These are phyloP conservation scores for Tachysurus vachellii DNA, from an alignment of 2,113 vertebrate species.

Conservation along the genomic window DNA sequence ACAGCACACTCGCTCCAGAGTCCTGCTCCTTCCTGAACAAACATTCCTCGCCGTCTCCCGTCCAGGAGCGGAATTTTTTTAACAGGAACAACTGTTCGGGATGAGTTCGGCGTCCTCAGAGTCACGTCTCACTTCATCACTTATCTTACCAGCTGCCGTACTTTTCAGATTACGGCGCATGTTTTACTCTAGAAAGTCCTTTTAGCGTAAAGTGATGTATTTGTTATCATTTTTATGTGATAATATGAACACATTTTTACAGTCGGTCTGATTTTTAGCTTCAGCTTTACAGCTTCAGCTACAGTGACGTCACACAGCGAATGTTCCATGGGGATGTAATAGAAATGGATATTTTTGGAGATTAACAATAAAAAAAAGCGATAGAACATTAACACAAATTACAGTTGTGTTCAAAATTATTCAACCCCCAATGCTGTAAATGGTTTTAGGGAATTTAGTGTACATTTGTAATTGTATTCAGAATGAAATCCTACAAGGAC, in stretches of 20 bases:
- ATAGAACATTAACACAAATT: too few species aligned
- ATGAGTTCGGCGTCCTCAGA: background rate
- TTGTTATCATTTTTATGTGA: background rate
- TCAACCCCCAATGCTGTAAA: too few species aligned
- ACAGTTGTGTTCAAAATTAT: too few species aligned
- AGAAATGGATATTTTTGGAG: background rate
- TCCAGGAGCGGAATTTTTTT: conserved; percentile 3
- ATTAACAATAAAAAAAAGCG: too few species aligned
- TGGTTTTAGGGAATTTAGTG: too few species aligned
- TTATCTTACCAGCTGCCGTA: background rate
- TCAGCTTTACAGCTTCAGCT: background rate
- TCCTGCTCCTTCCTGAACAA: conserved; percentile 30
- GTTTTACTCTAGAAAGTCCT: background rate
- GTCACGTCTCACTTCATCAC: background rate
- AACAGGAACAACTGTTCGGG: conserved; percentile 41
- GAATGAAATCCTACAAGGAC: too few species aligned
- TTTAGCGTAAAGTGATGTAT: background rate
- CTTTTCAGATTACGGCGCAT: background rate
- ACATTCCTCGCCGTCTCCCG: conserved; percentile 34
- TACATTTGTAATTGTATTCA: too few species aligned
- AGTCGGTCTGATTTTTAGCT: background rate
- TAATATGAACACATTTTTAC: background rate
- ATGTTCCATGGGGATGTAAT: background rate
- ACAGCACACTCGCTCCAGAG: background rate
- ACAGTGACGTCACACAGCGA: background rate